These are phyloP conservation scores for Phyllopteryx taeniolatus DNA, from an alignment of 2,113 vertebrate species.

Conservation along the genomic window DNA sequence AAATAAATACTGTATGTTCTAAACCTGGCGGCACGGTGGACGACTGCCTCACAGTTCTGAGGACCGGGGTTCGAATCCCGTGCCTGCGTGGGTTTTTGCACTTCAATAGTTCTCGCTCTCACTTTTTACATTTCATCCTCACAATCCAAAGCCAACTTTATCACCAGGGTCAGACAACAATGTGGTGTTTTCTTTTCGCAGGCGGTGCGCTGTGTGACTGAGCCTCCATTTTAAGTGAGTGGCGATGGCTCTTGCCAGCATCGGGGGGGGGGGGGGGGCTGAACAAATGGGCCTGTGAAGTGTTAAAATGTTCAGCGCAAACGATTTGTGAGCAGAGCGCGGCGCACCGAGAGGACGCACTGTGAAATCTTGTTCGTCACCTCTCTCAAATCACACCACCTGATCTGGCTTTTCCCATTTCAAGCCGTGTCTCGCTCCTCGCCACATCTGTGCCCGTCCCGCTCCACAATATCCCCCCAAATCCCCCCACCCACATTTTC, in stretches of 20 bases:
- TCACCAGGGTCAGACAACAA: background rate
- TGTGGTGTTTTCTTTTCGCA: background rate
- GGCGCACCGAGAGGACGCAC: slow-evolving; percentile 24
- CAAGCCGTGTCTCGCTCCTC: background rate
- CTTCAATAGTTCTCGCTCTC: no score
- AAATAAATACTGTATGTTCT: no score
- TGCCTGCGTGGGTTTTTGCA: no score
- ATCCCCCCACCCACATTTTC: background rate
- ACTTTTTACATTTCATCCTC: no score
- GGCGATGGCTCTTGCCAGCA: slow-evolving; percentile 12
- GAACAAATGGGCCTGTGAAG: slow-evolving; percentile 46
- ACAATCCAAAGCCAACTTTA: no score
- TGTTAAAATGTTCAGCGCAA: slow-evolving; percentile 49
- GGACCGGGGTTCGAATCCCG: no score
- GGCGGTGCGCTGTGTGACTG: background rate
- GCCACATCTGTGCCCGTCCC: background rate
- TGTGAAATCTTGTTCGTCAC: slow-evolving; percentile 52
- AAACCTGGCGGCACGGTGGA: no score
- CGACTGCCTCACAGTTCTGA: no score
- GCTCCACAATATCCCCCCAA: background rate
- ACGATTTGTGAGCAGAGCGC: slow-evolving; percentile 36
- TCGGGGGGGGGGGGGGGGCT: slow-evolving; percentile 13
- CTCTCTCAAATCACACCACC: slow-evolving; percentile 2
- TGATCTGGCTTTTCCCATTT: slow-evolving; percentile 10
- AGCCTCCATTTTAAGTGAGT: slow-evolving; percentile 20